Percentiles rank a stretch among this genome's conserved stretches.
Evolutionary conservation across 2,797 vertebrate species (phyloP).

Genomic region (Chiroxiphia lanceolata): DNA sequence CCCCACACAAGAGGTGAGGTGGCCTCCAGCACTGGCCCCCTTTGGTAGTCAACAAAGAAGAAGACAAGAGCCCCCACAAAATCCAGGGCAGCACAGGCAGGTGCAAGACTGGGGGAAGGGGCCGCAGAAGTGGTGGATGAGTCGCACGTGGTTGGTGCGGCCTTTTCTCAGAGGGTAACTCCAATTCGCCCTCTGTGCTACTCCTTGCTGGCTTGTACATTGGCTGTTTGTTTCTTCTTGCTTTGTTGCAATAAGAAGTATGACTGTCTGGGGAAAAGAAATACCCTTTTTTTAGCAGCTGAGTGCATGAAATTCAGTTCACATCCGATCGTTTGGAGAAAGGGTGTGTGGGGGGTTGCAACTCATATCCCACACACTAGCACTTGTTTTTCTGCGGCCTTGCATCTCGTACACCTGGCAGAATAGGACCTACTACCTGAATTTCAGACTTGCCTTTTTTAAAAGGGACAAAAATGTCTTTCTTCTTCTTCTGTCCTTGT

Average conservation of each 20-base stretch:
- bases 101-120: not conserved
- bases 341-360: not conserved
- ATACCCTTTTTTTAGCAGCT: not conserved
- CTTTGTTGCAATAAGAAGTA: not conserved
- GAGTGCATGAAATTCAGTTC: not conserved
- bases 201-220: rapidly evolving
- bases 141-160: rapidly evolving
- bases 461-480: not conserved
- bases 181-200: not conserved
- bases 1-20: rapidly evolving
- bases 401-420: not conserved
- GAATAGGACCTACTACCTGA: not conserved
- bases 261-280: not conserved
- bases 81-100: not conserved
- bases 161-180: not conserved
- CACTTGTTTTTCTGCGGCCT: not conserved
- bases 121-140: not conserved
- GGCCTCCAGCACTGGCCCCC: not conserved
- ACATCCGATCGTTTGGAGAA: not conserved
- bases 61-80: not conserved
- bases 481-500: not conserved
- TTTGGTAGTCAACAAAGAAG: not conserved
- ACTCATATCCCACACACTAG: not conserved
- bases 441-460: not conserved
- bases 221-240: not conserved